A percentile compares a stretch with the other conserved stretches of the same genome.
Evolutionary conservation across 2,113 vertebrate genomes (phyloP).

Genomic region (Himantopus leucocephalus): DNA sequence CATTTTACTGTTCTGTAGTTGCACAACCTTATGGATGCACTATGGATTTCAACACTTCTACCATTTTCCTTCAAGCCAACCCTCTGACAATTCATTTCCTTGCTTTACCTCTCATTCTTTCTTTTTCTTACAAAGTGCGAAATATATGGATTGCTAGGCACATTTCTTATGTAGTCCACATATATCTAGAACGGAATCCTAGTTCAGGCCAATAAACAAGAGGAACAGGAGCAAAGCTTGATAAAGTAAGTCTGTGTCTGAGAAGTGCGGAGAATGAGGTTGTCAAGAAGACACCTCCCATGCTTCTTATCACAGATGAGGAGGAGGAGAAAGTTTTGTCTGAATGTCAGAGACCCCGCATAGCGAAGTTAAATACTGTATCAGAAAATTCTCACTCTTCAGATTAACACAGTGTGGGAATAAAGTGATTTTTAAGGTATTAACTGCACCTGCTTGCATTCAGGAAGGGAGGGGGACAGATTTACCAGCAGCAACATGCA

Average conservation of each 20-base stretch:
- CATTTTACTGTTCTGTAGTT: not conserved
- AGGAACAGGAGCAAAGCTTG: not conserved
- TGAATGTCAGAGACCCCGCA: not conserved
- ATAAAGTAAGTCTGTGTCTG: not conserved
- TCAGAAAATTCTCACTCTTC: not conserved
- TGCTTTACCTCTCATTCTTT: not conserved
- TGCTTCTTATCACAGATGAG: not conserved
- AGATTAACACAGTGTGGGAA: not conserved
- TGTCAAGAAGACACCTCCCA: not conserved
- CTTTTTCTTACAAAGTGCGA: not conserved
- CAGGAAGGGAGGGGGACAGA: not conserved
- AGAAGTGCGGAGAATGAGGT: not conserved
- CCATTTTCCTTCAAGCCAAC: not conserved
- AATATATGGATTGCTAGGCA: not conserved
- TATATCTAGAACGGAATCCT: not conserved
- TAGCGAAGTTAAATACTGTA: not conserved
- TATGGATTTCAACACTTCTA: not conserved
- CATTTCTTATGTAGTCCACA: not conserved
- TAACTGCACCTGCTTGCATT: not conserved
- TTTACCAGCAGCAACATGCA: not conserved
- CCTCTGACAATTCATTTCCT: not conserved
- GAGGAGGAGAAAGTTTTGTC: slow-evolving; percentile 1
- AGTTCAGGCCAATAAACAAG: not conserved
- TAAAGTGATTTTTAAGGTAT: not conserved
- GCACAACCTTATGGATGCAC: not conserved